Percentiles rank a stretch among this genome's conserved stretches.
These are phyloP conservation scores for Ericerus pela DNA, from an alignment of 1,140 invertebrate species.

Conservation along the genomic window DNA sequence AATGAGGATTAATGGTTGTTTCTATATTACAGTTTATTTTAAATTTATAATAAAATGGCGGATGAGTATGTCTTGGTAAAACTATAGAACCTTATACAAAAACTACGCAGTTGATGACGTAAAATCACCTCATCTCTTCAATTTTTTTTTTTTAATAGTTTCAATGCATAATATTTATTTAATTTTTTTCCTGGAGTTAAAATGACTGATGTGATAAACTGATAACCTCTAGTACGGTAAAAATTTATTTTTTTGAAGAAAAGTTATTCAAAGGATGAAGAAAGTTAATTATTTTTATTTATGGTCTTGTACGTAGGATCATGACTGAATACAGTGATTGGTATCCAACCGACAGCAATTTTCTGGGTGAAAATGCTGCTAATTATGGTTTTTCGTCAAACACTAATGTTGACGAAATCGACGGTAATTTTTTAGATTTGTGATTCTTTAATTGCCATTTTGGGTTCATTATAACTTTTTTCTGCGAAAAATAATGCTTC, in stretches of 20 bases:
- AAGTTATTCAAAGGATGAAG: background rate
- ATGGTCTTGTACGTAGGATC: background rate
- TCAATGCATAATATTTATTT: too few relatives aligned
- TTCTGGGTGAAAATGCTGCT: background rate
- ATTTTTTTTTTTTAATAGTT: too few relatives aligned
- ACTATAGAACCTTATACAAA: too few relatives aligned
- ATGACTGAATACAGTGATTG: background rate
- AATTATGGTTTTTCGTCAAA: background rate
- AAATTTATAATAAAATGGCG: too few relatives aligned
- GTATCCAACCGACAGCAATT: background rate
- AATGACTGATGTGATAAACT: background rate
- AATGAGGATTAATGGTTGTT: too few relatives aligned
- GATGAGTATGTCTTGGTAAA: too few relatives aligned
- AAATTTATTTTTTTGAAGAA: background rate
- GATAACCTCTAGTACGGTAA: background rate
- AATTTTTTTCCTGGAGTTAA: background rate
- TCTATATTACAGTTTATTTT: too few relatives aligned
- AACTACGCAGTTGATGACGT: too few relatives aligned
- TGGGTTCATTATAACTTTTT: too few relatives aligned
- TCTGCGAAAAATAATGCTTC: too few relatives aligned
- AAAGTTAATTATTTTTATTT: background rate
- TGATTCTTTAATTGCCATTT: too few relatives aligned
- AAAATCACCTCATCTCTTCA: constrained; percentile 7
- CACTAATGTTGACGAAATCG: background rate
- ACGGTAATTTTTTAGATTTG: background rate